Conservation (phyloP, 2,797 vertebrate species). For the Octomys mimax region DNA sequence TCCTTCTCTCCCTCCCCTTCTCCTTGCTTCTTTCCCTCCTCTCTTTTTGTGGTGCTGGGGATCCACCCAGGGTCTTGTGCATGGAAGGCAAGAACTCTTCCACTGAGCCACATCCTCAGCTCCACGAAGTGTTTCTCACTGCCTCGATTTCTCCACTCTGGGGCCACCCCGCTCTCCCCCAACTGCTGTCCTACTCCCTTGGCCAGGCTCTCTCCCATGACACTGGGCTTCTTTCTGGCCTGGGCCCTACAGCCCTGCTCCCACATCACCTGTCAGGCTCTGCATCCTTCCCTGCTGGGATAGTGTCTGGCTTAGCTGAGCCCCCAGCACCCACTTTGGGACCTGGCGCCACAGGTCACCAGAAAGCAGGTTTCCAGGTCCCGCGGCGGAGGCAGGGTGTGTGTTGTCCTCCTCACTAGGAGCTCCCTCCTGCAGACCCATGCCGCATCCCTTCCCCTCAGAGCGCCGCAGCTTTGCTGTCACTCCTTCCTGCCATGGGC, state of each 20-base stretch:
- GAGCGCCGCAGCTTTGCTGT: rapidly evolving
- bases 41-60: not conserved
- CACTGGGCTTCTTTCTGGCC: not conserved
- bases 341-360: not conserved
- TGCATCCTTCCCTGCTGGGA: not conserved
- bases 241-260: rapidly evolving
- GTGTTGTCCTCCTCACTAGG: rapidly evolving
- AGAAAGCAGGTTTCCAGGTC: too few species aligned
- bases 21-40: too few species aligned
- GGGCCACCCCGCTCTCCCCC: not conserved
- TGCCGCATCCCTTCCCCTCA: not conserved
- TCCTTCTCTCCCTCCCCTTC: too few species aligned
- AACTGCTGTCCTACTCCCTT: not conserved
- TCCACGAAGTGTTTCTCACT: not conserved
- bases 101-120: not conserved
- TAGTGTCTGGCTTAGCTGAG: not conserved
- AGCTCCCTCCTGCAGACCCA: not conserved
- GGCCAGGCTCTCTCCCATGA: not conserved
- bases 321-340: not conserved
- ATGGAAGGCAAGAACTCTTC: not conserved
- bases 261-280: not conserved
- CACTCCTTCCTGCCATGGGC: not conserved
- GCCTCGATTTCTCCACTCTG: not conserved
- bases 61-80: not conserved
- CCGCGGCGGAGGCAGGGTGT: not conserved